Percentiles rank a stretch among this genome's conserved stretches.
Evolutionary conservation across 2,113 vertebrate genomes (phyloP).

Genomic region (Galeopterus variegatus): DNA sequence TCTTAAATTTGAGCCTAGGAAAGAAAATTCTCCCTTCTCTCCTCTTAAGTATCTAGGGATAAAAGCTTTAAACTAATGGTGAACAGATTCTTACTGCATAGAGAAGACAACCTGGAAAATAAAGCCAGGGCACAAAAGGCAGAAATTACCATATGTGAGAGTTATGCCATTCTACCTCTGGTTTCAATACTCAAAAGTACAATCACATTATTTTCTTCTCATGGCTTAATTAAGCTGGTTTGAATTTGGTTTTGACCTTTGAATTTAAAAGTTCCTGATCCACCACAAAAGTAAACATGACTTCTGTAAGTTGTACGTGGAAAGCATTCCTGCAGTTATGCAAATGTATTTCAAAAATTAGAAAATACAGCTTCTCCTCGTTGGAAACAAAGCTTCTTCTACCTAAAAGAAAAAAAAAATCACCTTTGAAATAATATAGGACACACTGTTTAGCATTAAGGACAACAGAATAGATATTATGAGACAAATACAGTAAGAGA

Average conservation of each 20-base stretch:
- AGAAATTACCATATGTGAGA: neutral
- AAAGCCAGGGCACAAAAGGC: neutral
- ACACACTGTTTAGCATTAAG: neutral
- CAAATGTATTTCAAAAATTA: constrained; percentile 2
- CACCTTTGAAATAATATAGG: neutral
- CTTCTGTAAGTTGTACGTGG: constrained; percentile 20
- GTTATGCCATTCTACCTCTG: neutral
- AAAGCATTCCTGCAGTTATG: neutral
- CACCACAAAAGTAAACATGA: constrained; percentile 48
- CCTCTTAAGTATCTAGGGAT: neutral
- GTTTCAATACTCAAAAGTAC: neutral
- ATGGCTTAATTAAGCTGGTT: neutral
- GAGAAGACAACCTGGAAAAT: neutral
- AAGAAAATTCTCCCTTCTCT: neutral
- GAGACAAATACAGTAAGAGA: neutral
- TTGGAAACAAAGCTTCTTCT: neutral
- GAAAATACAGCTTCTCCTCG: neutral
- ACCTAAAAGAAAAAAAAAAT: neutral
- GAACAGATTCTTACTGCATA: neutral
- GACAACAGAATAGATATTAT: neutral
- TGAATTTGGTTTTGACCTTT: constrained; percentile 46
- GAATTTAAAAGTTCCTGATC: constrained; percentile 1
- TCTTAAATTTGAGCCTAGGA: neutral
- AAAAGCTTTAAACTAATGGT: neutral
- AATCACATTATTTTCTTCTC: neutral